phyloP scores from a whole-genome alignment of 2,113 vertebrate species.

The Atrichornis clamosus region DNA sequence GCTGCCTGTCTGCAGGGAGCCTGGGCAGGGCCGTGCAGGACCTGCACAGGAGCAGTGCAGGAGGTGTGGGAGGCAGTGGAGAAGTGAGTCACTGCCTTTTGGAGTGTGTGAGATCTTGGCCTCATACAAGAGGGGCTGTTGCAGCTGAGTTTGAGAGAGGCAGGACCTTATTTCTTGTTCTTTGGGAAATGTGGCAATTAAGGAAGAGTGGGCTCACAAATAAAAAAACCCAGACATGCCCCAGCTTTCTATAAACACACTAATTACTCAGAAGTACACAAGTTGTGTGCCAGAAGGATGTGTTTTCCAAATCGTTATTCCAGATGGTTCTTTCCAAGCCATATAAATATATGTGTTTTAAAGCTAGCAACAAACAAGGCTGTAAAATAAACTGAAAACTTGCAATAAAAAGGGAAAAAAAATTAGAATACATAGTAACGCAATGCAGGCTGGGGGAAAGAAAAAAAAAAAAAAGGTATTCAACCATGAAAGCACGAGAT shows the following conservation, averaged over 20 bases:
- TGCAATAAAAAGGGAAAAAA: background rate
- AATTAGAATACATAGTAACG: background rate
- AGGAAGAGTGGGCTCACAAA: background rate
- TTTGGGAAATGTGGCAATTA: background rate
- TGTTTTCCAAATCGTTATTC: background rate
- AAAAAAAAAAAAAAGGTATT: background rate
- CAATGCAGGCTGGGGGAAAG: background rate
- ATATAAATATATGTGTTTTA: background rate
- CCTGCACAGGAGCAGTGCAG: background rate
- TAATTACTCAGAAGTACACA: background rate
- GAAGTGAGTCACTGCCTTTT: too few relatives aligned
- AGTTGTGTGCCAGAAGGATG: background rate
- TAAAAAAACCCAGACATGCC: background rate
- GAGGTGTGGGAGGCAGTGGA: rapidly evolving
- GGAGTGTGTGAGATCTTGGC: rapidly evolving
- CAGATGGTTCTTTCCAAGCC: slow-evolving; percentile 37
- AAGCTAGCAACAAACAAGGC: background rate
- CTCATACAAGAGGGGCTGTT: background rate
- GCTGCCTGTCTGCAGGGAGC: background rate
- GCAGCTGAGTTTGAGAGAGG: background rate
- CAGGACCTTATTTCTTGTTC: rapidly evolving
- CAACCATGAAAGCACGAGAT: background rate
- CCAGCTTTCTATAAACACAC: background rate
- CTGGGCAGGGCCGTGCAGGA: background rate
- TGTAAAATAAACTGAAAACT: background rate